Evolutionary conservation across 1,140 invertebrate genomes (phyloP).

Genomic region (Hylaeus volcanicus): DNA sequence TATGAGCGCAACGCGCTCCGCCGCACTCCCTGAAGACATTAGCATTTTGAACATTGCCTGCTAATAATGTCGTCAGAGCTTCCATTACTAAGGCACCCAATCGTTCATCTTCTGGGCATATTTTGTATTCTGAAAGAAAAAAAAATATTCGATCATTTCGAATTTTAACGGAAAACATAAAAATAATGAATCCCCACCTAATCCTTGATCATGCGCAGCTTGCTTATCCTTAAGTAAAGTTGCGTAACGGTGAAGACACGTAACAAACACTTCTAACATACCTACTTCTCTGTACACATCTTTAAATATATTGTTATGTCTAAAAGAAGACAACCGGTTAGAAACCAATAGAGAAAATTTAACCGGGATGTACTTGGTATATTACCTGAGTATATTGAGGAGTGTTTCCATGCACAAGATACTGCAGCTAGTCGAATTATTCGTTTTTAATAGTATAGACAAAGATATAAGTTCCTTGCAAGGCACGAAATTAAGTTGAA

Average conservation of each 20-base stretch:
- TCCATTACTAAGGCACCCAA: constrained; percentile 93
- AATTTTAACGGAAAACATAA: constrained; percentile 1
- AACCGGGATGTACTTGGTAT: background rate
- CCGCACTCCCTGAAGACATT: constrained; percentile 96
- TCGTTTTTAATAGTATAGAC: constrained; percentile 94
- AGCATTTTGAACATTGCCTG: constrained; percentile 92
- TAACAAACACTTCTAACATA: constrained; percentile 97
- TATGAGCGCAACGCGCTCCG: constrained; percentile 94
- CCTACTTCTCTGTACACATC: constrained; percentile 99
- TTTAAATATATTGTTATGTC: constrained; percentile 95
- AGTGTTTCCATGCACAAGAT: constrained; percentile 94
- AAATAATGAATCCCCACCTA: constrained; percentile 63
- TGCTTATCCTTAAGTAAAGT: constrained; percentile 88
- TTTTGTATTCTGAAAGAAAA: constrained; percentile 77
- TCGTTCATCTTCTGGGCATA: constrained; percentile 86
- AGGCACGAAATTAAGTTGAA: constrained; percentile 98
- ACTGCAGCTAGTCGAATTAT: constrained; percentile 89
- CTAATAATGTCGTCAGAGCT: constrained; percentile 89
- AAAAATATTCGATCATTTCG: constrained; percentile 5
- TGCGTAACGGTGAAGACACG: constrained; percentile 93
- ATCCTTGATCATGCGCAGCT: constrained; percentile 76
- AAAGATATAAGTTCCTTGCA: constrained; percentile 99
- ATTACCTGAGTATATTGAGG: constrained; percentile 90
- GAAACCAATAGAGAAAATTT: background rate
- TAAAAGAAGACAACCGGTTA: constrained; percentile 72